Base-by-base conservation (phyloP, 2,113 vertebrate species). In the Delphinapterus leucas region DNA sequence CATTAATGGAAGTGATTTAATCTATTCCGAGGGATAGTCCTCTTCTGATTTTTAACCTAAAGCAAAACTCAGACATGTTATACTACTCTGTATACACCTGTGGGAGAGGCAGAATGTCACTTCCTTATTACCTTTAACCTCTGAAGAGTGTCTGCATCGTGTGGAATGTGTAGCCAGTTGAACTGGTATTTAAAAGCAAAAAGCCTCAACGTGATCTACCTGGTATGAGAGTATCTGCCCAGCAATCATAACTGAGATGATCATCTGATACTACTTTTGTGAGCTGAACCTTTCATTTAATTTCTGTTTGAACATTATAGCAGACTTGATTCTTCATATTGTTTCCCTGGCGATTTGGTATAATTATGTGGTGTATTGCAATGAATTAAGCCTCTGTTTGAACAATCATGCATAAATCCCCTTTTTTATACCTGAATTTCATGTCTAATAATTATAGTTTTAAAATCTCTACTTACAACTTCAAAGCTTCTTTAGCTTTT, bases 51-150 rank as follows among this genome's bases (percentile, higher is more conserved):
- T 93, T 95, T 79, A 92, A 97, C 38, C 86, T 71, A 71, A 8
- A 76, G 83, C 49, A 87, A 94, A 93, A 92, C 41, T 85, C 85
- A 88, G 55, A 67, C 31, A 70, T 33, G 12, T 60, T 71, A 26
- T n/a, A 41, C 44, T 93, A 18, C 60, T 74, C 4, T 76, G 21
- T 73, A 83, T 65, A 90, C 83, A 93, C 47, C 96, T 88, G 25
- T 94, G 70, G 82, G 91, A 92, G 91, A 96, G 91, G 70, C 71
- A 79, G 14, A 96, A 82, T 85, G 79, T 73, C 79, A 84, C 74
- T 97, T 98, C 70, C 95, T 97, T 65, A 21, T 96, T 86, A 96
- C 83, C 91, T 96, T 97, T 97, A 84, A 91, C 44, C 81, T 23
- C 63, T 67, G 20, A 90, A 81, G 73, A 74, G 58, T 85, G 90